phyloP scores from a whole-genome alignment of 2,797 vertebrate species.

The Bradypodion pumilum region DNA sequence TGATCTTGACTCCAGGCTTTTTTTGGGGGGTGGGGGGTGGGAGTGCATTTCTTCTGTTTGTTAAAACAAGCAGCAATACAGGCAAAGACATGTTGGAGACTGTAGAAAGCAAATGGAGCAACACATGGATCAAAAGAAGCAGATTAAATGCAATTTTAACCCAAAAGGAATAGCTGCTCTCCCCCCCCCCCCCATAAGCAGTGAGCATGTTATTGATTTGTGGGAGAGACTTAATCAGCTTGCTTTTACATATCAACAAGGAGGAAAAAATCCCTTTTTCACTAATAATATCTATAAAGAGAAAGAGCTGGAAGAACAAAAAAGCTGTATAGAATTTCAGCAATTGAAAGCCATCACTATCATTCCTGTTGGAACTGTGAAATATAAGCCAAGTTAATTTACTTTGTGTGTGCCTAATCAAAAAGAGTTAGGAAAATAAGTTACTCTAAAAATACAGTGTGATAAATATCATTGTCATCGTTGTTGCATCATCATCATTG shows the following conservation, averaged over 20 bases:
- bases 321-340: neutral
- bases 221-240: neutral
- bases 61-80: neutral
- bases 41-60: neutral
- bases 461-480: no score
- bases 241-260: neutral
- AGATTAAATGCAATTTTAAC: conserved; percentile 3
- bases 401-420: neutral
- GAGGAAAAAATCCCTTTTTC: neutral
- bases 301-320: neutral
- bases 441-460: neutral
- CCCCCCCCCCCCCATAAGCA: neutral
- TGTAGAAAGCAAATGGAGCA: neutral
- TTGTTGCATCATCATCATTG: no score
- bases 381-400: neutral
- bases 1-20: neutral
- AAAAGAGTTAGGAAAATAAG: no score
- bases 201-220: neutral
- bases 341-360: neutral
- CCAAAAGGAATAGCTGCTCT: neutral
- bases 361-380: neutral
- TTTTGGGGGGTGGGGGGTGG: no score
- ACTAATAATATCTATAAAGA: neutral
- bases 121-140: neutral
- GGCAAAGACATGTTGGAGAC: neutral